Percentiles rank a stretch among this genome's conserved stretches.
phyloP scores from a whole-genome alignment of 2,888 invertebrate genomes.

The Reticulitermes lucifugus region DNA sequence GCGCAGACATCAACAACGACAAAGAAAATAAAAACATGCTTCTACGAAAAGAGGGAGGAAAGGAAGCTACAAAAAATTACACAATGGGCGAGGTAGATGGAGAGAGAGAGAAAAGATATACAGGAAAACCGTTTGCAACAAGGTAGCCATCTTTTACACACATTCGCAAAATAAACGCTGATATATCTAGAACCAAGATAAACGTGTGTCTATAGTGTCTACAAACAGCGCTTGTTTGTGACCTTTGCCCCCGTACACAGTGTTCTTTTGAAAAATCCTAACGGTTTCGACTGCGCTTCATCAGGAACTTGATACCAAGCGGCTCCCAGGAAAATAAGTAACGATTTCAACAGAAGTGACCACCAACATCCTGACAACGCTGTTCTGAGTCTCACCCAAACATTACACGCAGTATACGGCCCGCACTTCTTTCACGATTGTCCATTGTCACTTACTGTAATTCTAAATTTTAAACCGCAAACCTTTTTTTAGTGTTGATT shows the following conservation, averaged over 20 bases:
- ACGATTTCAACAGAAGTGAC: no score
- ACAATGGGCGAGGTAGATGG: background rate
- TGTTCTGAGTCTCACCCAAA: no score
- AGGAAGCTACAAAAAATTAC: background rate
- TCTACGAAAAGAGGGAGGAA: background rate
- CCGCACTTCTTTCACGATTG: no score
- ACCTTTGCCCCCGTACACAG: background rate
- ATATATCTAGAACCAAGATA: background rate
- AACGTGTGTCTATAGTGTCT: background rate
- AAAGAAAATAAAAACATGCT: constrained; percentile 8
- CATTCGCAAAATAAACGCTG: background rate
- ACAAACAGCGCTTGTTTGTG: background rate
- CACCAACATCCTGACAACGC: no score
- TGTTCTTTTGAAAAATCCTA: no score
- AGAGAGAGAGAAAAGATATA: background rate
- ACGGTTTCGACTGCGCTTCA: no score
- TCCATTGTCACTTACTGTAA: no score
- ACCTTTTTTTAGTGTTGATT: no score
- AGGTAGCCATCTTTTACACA: background rate
- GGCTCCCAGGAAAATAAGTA: no score
- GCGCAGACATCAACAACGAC: constrained; percentile 20
- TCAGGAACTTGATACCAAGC: no score
- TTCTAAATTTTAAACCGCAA: no score
- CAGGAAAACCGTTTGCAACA: background rate
- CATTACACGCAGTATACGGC: no score